phyloP scores from a whole-genome alignment of 2,888 invertebrate species.

The Eledone cirrhosa region DNA sequence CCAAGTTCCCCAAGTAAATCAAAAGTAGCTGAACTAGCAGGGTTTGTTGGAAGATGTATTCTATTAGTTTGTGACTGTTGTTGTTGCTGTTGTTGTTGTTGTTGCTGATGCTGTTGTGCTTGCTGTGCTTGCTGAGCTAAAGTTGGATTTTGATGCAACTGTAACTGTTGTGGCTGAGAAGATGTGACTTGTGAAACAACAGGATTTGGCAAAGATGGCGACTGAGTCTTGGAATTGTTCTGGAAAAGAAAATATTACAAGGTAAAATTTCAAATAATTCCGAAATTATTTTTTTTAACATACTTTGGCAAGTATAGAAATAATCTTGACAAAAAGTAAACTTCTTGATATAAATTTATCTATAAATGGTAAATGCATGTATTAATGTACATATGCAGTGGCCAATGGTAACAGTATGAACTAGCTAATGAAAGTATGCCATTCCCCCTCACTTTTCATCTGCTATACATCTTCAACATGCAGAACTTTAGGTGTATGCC shows the following conservation, averaged over 20 bases:
- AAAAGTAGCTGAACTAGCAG: constrained; percentile 46
- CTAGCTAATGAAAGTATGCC: too few species aligned
- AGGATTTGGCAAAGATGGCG: constrained; percentile 38
- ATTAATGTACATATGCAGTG: too few species aligned
- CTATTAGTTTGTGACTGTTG: constrained; percentile 16
- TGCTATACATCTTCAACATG: too few species aligned
- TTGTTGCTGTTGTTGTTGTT: constrained; percentile 19
- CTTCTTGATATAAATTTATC: too few species aligned
- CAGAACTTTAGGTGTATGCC: too few species aligned
- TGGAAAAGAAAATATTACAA: neutral
- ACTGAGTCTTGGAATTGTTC: constrained; percentile 38
- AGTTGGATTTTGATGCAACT: constrained; percentile 14
- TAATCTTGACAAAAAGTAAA: too few species aligned
- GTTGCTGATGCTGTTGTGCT: constrained; percentile 32
- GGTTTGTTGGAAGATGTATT: constrained; percentile 55
- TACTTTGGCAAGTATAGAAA: too few species aligned
- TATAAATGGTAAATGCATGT: too few species aligned
- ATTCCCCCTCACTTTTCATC: too few species aligned
- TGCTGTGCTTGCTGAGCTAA: constrained; percentile 31
- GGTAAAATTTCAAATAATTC: too few species aligned
- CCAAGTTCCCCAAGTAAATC: constrained; percentile 65
- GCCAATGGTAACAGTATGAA: too few species aligned
- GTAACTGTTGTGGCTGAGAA: constrained; percentile 32
- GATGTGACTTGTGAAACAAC: constrained; percentile 33
- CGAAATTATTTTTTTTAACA: too few species aligned